These are phyloP conservation scores for Liposcelis brunnea DNA, from an alignment of 2,888 invertebrate species.

Conservation along the genomic window DNA sequence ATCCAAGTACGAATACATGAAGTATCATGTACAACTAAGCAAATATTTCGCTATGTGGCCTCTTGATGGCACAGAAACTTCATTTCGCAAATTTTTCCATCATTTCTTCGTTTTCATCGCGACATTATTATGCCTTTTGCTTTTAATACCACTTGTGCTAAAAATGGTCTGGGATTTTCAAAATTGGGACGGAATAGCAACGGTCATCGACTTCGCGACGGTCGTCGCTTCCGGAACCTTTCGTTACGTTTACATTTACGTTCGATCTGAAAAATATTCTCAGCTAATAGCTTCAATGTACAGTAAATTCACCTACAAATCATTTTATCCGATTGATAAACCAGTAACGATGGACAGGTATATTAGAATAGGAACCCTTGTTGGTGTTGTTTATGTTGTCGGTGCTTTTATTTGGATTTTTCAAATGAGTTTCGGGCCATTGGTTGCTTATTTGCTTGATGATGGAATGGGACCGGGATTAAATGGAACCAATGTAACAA, in stretches of 20 bases:
- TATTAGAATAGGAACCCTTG: neutral
- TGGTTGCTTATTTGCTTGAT: neutral
- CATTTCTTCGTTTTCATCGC: too few species aligned
- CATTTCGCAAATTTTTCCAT: too few species aligned
- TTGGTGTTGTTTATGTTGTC: neutral
- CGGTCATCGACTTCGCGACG: constrained; percentile 3
- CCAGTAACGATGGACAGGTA: neutral
- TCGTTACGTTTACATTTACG: constrained; percentile 1
- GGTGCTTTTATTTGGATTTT: neutral
- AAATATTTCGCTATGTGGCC: neutral
- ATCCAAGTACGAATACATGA: neutral
- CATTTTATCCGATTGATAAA: neutral
- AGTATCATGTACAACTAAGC: neutral
- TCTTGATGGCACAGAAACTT: neutral
- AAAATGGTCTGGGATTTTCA: too few species aligned
- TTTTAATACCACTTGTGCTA: too few species aligned
- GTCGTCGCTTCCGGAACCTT: neutral
- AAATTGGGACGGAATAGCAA: constrained; percentile 1
- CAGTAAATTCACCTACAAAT: neutral
- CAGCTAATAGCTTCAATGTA: neutral
- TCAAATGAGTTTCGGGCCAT: neutral
- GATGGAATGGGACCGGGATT: neutral
- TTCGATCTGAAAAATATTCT: too few species aligned
- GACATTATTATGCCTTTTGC: too few species aligned
- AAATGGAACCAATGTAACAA: neutral